phyloP scores from a whole-genome alignment of 2,797 vertebrate genomes.

The Garrulus glandarius region DNA sequence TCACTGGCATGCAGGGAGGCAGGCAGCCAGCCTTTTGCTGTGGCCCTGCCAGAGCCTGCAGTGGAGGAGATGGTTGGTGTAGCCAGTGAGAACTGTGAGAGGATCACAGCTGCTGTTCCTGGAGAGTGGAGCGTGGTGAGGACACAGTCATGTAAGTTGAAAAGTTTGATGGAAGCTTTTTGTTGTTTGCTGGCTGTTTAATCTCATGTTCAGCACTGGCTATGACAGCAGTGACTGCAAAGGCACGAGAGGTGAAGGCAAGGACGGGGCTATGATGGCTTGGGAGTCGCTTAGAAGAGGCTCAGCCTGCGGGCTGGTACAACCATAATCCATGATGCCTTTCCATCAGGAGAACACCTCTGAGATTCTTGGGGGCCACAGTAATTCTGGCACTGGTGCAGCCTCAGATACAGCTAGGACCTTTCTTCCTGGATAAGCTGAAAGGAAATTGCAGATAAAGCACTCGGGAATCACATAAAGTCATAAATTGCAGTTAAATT shows the following conservation, averaged over 20 bases:
- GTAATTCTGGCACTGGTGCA: not conserved
- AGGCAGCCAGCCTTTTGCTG: not conserved
- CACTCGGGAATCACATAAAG: not conserved
- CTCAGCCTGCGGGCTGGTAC: not conserved
- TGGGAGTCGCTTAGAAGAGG: not conserved
- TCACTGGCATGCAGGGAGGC: not conserved
- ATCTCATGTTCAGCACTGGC: not conserved
- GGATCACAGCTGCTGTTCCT: not conserved
- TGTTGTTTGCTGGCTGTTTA: not conserved
- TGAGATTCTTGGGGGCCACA: not conserved
- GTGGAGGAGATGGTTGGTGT: not conserved
- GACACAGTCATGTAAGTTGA: not conserved
- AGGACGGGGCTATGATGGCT: not conserved
- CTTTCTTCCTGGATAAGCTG: not conserved
- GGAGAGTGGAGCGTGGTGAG: accelerated
- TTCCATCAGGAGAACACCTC: not conserved
- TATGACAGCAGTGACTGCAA: not conserved
- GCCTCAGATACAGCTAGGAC: not conserved
- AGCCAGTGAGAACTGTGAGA: not conserved
- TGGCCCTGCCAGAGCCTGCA: not conserved
- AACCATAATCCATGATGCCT: accelerated
- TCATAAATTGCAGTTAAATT: not conserved
- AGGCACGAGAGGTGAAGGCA: not conserved
- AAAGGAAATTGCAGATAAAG: not conserved
- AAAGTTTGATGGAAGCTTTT: not conserved